phyloP scores from a whole-genome alignment of 2,113 vertebrate species.

The Isurus oxyrinchus region DNA sequence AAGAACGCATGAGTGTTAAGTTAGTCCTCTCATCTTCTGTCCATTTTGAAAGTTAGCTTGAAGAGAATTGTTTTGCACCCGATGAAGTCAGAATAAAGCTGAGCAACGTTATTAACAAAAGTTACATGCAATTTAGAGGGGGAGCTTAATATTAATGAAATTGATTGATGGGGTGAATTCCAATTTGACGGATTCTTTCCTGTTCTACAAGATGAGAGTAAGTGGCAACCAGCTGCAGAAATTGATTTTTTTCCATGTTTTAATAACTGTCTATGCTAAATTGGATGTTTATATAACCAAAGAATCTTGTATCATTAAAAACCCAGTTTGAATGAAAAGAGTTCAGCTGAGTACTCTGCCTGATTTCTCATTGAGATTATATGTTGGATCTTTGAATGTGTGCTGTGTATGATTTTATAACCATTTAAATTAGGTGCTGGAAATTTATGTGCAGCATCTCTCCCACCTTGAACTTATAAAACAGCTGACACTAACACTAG shows the following conservation, averaged over 20 bases:
- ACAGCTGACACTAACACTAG: neutral
- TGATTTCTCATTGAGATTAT: neutral
- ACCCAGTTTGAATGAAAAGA: neutral
- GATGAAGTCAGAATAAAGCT: neutral
- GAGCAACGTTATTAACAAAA: neutral
- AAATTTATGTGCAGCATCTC: neutral
- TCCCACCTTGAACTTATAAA: neutral
- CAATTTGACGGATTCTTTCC: neutral
- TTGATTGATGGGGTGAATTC: constrained; percentile 20
- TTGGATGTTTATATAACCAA: constrained; percentile 23
- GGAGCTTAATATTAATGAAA: neutral
- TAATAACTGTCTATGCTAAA: constrained; percentile 29
- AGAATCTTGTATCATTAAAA: neutral
- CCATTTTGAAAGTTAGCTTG: neutral
- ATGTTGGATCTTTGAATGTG: neutral
- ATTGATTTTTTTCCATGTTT: constrained; percentile 19
- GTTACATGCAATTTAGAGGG: neutral
- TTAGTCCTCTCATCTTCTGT: neutral
- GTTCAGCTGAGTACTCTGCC: neutral
- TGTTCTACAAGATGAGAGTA: constrained; percentile 19
- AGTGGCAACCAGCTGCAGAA: neutral
- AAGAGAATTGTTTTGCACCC: neutral
- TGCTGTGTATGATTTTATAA: neutral
- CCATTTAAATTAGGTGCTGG: neutral
- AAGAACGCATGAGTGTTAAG: neutral